phyloP scores from a whole-genome alignment of 2,113 vertebrate genomes.

The human region GRCh38 chr3:132155501-132156000 shows the following conservation, averaged over 20 bases:
- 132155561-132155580: not conserved
- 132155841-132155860: not conserved
- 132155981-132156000: not conserved
- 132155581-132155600: not conserved
- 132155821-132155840: not conserved
- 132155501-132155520: not conserved
- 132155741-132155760: not conserved
- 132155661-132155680: not conserved
- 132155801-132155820: not conserved
- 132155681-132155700: accelerated
- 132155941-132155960: not conserved
- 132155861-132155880: not conserved
- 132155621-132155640: not conserved
- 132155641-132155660: not conserved
- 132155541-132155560: not conserved
- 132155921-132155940: not conserved
- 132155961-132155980: not conserved
- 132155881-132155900: not conserved
- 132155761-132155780: not conserved
- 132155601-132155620: not conserved
- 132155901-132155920: not conserved
- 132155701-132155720: not conserved
- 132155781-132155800: not conserved
- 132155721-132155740: not conserved
- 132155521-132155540: not conserved